These are phyloP conservation scores for Denticeps clupeoides DNA, from an alignment of 2,797 vertebrate species.

Conservation along the genomic window DNA sequence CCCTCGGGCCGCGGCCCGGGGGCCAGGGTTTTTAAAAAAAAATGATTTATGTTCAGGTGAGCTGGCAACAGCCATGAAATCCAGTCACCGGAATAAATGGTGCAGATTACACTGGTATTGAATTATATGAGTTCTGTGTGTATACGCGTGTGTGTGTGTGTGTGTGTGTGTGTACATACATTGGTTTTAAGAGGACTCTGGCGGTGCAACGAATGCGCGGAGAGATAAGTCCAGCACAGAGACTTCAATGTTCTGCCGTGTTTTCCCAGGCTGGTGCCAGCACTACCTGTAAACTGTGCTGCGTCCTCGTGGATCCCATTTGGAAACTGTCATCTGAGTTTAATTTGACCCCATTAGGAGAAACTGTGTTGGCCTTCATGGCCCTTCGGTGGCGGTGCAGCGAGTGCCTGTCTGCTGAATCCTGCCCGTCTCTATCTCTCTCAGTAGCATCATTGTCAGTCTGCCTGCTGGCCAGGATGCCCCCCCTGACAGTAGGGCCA, in stretches of 20 bases:
- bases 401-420: slow-evolving; percentile 47
- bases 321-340: slow-evolving; percentile 49
- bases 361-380: slow-evolving; percentile 52
- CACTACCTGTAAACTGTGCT: slow-evolving; percentile 24
- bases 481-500: slow-evolving; percentile 48
- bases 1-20: neutral
- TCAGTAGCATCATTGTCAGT: slow-evolving; percentile 62
- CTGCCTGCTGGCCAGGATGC: slow-evolving; percentile 40
- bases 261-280: slow-evolving; percentile 22
- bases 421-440: slow-evolving; percentile 27
- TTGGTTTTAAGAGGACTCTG: too few relatives aligned
- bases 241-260: slow-evolving; percentile 10
- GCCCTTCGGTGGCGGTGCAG: slow-evolving; percentile 39
- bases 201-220: too few relatives aligned
- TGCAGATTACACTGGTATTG: neutral
- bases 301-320: slow-evolving; percentile 59
- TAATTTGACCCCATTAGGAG: slow-evolving; percentile 55
- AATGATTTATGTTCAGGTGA: neutral
- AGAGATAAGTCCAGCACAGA: too few relatives aligned
- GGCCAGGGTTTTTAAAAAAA: neutral
- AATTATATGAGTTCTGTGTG: neutral
- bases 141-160: too few relatives aligned
- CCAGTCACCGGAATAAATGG: neutral
- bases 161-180: too few relatives aligned
- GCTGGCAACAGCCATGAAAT: neutral